phyloP scores from a whole-genome alignment of 2,888 invertebrate species.

The Apodemia hepburni region DNA sequence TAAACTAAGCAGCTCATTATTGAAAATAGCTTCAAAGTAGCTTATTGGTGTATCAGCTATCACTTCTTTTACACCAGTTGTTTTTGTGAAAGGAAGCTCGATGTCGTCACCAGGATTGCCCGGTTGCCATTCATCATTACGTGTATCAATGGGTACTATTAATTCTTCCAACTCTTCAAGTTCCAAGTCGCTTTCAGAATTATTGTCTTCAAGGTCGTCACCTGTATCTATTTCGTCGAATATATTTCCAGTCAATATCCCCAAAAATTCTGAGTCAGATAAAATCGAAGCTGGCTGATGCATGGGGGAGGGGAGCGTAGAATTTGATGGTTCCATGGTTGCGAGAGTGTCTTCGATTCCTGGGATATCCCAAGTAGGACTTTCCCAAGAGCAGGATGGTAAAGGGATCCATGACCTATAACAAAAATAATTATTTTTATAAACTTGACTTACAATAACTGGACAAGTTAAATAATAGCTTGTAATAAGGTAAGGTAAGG shows the following conservation, averaged over 20 bases:
- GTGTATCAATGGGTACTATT: conserved; percentile 9
- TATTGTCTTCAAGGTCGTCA: conserved; percentile 5
- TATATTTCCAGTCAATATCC: conserved; percentile 8
- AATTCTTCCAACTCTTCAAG: conserved; percentile 8
- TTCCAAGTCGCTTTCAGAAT: conserved; percentile 4
- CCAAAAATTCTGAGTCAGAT: conserved; percentile 8
- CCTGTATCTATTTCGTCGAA: conserved; percentile 2
- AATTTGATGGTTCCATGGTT: conserved; percentile 8
- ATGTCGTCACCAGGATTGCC: conserved; percentile 7
- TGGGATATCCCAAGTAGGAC: conserved; percentile 6
- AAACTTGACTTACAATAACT: conserved; percentile 7
- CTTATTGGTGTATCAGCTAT: conserved; percentile 9
- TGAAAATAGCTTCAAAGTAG: conserved; percentile 9
- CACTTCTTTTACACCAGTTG: conserved; percentile 9
- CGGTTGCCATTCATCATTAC: conserved; percentile 7
- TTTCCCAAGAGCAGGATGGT: conserved; percentile 6
- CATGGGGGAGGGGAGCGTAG: not conserved
- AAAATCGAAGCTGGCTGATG: conserved; percentile 7
- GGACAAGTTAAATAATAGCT: conserved; percentile 7
- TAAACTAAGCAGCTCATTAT: conserved; percentile 6
- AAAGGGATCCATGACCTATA: conserved; percentile 5
- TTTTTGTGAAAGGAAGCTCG: conserved; percentile 4
- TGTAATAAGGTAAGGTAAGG: conserved; percentile 7
- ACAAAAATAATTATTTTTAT: conserved; percentile 8
- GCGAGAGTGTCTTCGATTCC: conserved; percentile 6